Evolutionary conservation across 2,113 vertebrate species (phyloP), one percentile per base, ranked within the genome.

Genomic region (Thunnus maccoyii): DNA sequence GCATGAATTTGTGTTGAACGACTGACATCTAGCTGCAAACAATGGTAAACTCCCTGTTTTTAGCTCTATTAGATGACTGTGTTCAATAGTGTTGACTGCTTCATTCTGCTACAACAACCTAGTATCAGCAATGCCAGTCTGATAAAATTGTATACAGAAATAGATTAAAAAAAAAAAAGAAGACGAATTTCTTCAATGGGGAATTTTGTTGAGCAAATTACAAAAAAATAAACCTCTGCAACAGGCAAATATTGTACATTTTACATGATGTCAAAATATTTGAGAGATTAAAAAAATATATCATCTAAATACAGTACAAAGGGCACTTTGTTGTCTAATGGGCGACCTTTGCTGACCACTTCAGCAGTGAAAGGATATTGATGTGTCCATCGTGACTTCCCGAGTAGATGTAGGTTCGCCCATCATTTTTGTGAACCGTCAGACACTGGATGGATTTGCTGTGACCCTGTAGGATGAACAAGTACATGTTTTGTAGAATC

Each of bases 301-400:
- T 36, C 5, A 18, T 36, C 12, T 25, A 30, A 2, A 27, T n/a
- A 18, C 1, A n/a, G 41, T 16, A 51, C 22, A 22, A 22, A 22
- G 22, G 22, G 22, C 22, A 22, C 22, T 22, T 22, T 22, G 22
- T 22, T 22, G 22, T 22, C 22, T 22, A 22, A 22, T 22, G 22
- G 22, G 22, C 22, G 22, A 22, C 22, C 22, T 22, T 22, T 22
- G 22, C 22, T 22, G 22, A 22, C n/a, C 9, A 44, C 11, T 41
- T 22, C 3, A 1, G 5, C 70, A 82, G 16, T 52, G 13, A 90
- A 97, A 99, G 97, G 98, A 99, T 99, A 99, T 99, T 99, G 88
- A 99, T 97, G 89, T 99, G 97, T 56, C 98, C 98, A 3, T 99
- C 98, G 1, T 98, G 96, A 92, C 98, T 98, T 78, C 97, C 98